Percentiles rank a stretch among this genome's conserved stretches.
Conservation (phyloP, 2,797 vertebrate genomes). For the Aplochiton taeniatus region DNA sequence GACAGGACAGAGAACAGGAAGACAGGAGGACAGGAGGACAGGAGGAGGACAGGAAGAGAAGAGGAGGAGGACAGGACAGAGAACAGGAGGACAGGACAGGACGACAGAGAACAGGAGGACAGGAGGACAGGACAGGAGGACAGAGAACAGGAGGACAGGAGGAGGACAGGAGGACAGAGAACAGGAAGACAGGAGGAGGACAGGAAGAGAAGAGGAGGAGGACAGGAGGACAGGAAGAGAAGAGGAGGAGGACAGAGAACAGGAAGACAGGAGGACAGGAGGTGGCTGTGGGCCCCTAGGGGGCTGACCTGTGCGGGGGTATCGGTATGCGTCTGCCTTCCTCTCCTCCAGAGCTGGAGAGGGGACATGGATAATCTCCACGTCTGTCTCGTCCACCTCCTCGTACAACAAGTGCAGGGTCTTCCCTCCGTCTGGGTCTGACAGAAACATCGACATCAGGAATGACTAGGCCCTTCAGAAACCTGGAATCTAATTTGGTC, state of each 20-base stretch:
- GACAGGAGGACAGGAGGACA: not conserved
- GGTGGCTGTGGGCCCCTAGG: too few species aligned
- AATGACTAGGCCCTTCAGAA: too few species aligned
- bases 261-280: not conserved
- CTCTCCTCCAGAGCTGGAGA: constrained; percentile 94
- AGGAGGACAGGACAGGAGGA: not conserved
- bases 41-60: not conserved
- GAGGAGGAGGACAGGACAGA: too few species aligned
- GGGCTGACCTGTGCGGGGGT: constrained; percentile 78
- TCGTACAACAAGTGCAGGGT: constrained; percentile 90
- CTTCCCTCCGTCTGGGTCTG: constrained; percentile 84
- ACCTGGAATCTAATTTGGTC: too few species aligned
- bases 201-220: too few species aligned
- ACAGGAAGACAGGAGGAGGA: not conserved
- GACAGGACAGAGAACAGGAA: too few species aligned
- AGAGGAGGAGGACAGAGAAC: not conserved
- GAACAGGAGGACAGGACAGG: not conserved
- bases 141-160: not conserved
- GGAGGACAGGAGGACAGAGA: not conserved
- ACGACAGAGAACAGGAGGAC: too few species aligned
- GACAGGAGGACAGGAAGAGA: not conserved
- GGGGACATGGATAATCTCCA: constrained; percentile 96
- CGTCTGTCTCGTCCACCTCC: constrained; percentile 95
- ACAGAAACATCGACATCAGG: not conserved
- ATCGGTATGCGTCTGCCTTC: constrained; percentile 95